Evolutionary conservation across 2,888 invertebrate genomes (phyloP), one percentile per base, ranked within the genome.

Genomic region (Agrochola lota): DNA sequence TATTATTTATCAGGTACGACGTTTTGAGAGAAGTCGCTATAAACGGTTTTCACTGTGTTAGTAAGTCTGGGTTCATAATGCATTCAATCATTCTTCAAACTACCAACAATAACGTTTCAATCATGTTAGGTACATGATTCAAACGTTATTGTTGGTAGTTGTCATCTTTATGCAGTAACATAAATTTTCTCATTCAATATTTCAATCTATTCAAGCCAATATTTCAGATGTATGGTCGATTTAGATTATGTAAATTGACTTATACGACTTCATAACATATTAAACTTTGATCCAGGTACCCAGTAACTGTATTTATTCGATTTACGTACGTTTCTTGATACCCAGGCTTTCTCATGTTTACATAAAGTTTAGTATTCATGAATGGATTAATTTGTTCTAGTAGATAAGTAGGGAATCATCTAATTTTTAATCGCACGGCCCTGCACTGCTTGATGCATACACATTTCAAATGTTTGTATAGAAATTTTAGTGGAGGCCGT

Each of bases 201-300:
- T 57, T 40, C n/a, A 30, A 57, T 60, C 15, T 46, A 7, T 67
- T 2, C 26, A 3, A 79, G 12, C 23, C 7, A 57, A 78, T 74
- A 40, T 43, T 68, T 62, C 40, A 72, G 3, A 49, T 49, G 0
- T 8, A 60, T n/a, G 60, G 8, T 55, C 15, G 46, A 67, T 78
- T 72, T 55, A 46, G 43, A 78, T 52, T 77, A 57, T 17, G 8
- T 35, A 20, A 60, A 79, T 23, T 30, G 26, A 59, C 26, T 66
- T n/a, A 23, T 23, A 9, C 1, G 43, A 55, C 3, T 49, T 64
- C 9, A 30, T 57, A 74, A 35, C 6, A 59, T 40, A 40, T 40
- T 4, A 71, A 66, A 35, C 12, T 40, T 23, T 15, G 7, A 46
- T n/a, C 17, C 30, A 9, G 4, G 17, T 52, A 71, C 3, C 1